Evolutionary conservation across 2,797 vertebrate species (phyloP).

Genomic region (Sandelia bainsii): DNA sequence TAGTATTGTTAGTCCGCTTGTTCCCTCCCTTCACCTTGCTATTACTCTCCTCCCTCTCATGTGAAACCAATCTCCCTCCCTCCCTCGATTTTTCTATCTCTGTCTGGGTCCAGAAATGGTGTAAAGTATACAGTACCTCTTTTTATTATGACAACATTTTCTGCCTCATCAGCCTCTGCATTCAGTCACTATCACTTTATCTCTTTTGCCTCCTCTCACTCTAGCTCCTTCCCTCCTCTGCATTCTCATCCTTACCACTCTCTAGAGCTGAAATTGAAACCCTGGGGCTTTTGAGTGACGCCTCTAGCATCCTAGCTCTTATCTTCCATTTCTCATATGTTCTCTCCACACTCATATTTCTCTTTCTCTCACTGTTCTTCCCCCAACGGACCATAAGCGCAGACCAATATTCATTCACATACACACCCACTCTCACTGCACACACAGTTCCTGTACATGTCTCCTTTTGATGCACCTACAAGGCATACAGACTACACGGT

Average conservation of each 20-base stretch:
- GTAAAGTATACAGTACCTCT: constrained; percentile 49
- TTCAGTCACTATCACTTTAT: constrained; percentile 11
- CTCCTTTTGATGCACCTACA: constrained; percentile 27
- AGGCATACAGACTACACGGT: neutral
- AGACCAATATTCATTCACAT: constrained; percentile 42
- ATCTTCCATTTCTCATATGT: constrained; percentile 16
- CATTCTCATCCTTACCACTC: constrained; percentile 46
- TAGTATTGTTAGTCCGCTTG: constrained; percentile 60
- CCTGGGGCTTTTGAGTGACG: constrained; percentile 44
- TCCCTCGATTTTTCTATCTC: constrained; percentile 29
- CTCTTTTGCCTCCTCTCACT: constrained; percentile 17
- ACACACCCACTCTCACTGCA: neutral
- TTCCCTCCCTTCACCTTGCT: constrained; percentile 77
- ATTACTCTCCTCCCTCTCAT: constrained; percentile 70
- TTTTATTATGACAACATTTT: constrained; percentile 61
- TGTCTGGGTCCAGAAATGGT: constrained; percentile 53
- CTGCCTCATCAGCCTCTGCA: constrained; percentile 52
- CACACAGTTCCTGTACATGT: neutral
- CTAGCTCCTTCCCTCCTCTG: constrained; percentile 23
- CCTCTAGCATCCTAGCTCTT: constrained; percentile 29
- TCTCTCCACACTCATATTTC: constrained; percentile 13
- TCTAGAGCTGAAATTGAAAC: constrained; percentile 52
- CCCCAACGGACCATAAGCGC: constrained; percentile 25
- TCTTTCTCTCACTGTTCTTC: constrained; percentile 20
- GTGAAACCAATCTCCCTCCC: constrained; percentile 61